Conservation (phyloP, 2,888 invertebrate species). For the Onchidella celtica region DNA sequence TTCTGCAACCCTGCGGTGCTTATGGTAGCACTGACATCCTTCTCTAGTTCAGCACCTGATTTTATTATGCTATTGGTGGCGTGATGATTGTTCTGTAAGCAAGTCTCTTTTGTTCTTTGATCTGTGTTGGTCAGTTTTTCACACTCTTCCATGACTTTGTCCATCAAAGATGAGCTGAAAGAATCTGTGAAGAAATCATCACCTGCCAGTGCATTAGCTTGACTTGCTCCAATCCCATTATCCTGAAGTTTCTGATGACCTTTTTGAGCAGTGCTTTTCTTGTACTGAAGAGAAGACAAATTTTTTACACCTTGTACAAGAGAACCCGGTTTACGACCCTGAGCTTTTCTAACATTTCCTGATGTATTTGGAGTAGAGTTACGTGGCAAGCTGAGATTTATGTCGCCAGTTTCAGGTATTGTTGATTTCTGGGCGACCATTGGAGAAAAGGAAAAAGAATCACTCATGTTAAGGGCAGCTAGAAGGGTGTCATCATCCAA, state of each 20-base stretch:
- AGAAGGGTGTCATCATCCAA: conserved; percentile 86
- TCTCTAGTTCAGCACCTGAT: background rate
- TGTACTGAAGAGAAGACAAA: no score
- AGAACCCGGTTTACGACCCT: background rate
- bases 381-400: background rate
- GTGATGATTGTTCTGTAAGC: no score
- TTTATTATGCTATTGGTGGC: background rate
- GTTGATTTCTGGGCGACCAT: background rate
- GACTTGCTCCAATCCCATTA: background rate
- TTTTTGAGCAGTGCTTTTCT: background rate
- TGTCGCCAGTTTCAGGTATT: background rate
- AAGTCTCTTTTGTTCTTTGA: background rate
- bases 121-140: background rate
- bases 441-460: conserved; percentile 57
- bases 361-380: conserved; percentile 7
- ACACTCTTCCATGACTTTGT: conserved; percentile 59
- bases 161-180: conserved; percentile 69
- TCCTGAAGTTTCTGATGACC: background rate
- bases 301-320: no score
- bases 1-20: background rate
- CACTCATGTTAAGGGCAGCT: conserved; percentile 79
- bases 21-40: background rate
- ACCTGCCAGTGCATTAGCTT: background rate
- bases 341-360: background rate
- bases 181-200: conserved; percentile 60